These are phyloP conservation scores for Euplagia quadripunctaria DNA, from an alignment of 2,888 invertebrate species.

Conservation along the genomic window DNA sequence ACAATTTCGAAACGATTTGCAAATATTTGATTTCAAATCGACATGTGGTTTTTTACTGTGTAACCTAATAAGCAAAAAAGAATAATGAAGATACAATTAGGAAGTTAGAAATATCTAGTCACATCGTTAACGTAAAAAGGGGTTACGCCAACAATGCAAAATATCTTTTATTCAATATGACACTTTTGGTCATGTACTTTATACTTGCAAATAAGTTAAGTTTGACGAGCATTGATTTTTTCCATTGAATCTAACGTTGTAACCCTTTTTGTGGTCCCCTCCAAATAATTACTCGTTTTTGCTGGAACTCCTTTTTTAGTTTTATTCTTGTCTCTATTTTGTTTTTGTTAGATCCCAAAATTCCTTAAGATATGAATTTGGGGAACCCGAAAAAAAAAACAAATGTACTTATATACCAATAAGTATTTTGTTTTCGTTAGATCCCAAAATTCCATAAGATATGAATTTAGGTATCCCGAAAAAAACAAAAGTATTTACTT, in stretches of 20 bases:
- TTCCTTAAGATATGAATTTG: background rate
- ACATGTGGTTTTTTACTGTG: constrained; percentile 18
- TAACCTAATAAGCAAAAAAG: constrained; percentile 14
- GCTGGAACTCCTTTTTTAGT: background rate
- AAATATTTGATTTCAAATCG: constrained; percentile 66
- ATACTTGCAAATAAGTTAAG: background rate
- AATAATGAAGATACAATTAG: background rate
- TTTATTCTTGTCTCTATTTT: too few relatives aligned
- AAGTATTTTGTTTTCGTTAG: too few relatives aligned
- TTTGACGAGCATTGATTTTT: background rate
- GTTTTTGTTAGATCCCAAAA: background rate
- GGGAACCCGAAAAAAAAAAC: too few relatives aligned
- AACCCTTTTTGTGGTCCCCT: background rate
- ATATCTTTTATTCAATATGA: background rate
- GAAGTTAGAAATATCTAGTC: background rate
- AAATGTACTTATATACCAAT: too few relatives aligned
- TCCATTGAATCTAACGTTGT: background rate
- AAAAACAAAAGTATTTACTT: too few relatives aligned
- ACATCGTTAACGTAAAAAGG: background rate
- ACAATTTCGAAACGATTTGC: constrained; percentile 75
- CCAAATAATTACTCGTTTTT: background rate
- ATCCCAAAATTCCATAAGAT: too few relatives aligned
- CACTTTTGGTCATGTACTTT: background rate
- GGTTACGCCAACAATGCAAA: background rate
- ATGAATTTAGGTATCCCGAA: too few relatives aligned